Evolutionary conservation across 1,140 invertebrate species (phyloP), one percentile per base, ranked within the genome.

Genomic region (Drosophila nannoptera): DNA sequence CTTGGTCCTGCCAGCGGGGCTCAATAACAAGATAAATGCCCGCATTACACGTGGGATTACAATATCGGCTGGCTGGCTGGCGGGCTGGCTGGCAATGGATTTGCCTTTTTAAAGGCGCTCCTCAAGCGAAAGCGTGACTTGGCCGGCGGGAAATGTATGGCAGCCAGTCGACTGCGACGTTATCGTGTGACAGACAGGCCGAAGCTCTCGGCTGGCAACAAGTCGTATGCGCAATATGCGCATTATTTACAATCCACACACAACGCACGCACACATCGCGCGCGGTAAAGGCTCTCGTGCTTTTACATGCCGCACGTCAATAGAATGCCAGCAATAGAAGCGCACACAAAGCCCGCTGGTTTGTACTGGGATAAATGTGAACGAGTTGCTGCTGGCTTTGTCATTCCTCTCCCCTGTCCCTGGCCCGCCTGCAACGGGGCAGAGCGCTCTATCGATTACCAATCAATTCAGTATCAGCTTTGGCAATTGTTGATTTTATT

Each of bases 201-300:
- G 31, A 36, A 43, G 12, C 40, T 22, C 22, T n/a, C 48, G 33
- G 60, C 38, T 59, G 76, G 76, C 76, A 78, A 78, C 72, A 78
- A 80, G 76, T 78, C 77, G 77, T 76, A 72, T 71, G 76, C 67
- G 72, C 76, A 78, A 78, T 78, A 71, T 80, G 61, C 67, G 54
- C 62, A 75, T 76, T 78, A 78, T 78, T 78, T 80, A 78, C 77
- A 78, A 67, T 75, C 58, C 75, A 64, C 58, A 58, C 75, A 49
- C 48, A 49, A 35, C 60, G 61, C 62, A 70, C 55, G 36, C 65
- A 67, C 62, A 75, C 77, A 78, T 71, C 60, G 55, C 35, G 35
- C 9, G 22, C 48, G 55, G 67, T 78, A 64, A 80, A 80, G 75
- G 67, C 54, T 59, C 68, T 68, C 72, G 62, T 78, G 76, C 76